Percentiles rank a stretch among this genome's conserved stretches.
These are phyloP conservation scores for Pyrocephalus nanus DNA, from an alignment of 2,797 vertebrate genomes.

Conservation along the genomic window DNA sequence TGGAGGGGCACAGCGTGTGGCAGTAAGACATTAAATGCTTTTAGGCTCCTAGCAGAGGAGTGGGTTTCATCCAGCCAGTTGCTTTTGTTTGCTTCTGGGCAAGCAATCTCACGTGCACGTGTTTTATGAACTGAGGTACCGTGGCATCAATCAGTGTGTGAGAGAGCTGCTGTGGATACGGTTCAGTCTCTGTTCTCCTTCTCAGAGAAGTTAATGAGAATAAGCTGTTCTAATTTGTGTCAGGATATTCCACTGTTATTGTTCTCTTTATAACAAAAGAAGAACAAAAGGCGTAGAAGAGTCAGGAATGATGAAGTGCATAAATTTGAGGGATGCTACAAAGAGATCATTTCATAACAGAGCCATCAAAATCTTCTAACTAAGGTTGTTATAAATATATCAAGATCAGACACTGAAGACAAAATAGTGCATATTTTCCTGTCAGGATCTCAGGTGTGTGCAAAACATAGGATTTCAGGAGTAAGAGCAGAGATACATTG, in stretches of 20 bases:
- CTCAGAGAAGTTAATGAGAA: conserved; percentile 61
- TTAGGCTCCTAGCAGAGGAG: background rate
- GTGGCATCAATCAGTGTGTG: background rate
- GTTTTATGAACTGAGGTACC: background rate
- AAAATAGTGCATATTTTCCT: conserved; percentile 48
- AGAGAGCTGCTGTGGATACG: conserved; percentile 26
- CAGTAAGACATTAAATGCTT: background rate
- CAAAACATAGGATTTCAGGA: background rate
- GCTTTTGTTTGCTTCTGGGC: background rate
- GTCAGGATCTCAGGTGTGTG: background rate
- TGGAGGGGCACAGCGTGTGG: background rate
- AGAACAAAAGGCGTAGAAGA: conserved; percentile 62
- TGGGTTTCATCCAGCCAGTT: background rate
- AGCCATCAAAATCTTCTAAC: conserved; percentile 58
- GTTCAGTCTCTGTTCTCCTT: background rate
- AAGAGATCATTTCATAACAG: conserved; percentile 42
- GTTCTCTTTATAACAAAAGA: conserved; percentile 50
- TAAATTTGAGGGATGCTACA: conserved; percentile 46
- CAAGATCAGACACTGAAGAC: conserved; percentile 48
- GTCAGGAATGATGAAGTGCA: conserved; percentile 31
- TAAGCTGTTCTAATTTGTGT: conserved; percentile 69
- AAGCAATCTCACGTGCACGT: background rate
- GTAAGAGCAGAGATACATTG: background rate
- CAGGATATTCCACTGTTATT: conserved; percentile 47
- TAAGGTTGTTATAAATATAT: conserved; percentile 56